phyloP scores from a whole-genome alignment of 30 jellyfish, hydroid and myxozoan genomes.

The Turritopsis dohrnii region DNA sequence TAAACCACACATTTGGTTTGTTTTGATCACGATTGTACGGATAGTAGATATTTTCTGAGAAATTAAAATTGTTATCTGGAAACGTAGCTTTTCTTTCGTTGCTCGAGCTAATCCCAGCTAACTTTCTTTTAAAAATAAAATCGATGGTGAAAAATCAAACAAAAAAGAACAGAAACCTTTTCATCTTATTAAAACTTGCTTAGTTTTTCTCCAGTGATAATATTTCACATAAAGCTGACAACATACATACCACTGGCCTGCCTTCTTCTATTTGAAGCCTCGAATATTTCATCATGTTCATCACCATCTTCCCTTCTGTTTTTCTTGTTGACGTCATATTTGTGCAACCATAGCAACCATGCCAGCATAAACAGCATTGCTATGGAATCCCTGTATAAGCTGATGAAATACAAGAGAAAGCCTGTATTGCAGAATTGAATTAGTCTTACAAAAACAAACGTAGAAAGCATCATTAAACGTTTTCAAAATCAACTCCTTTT shows the following conservation, averaged over 20 bases:
- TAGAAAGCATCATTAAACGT: too few relatives aligned
- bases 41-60: too few relatives aligned
- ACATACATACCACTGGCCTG: background rate
- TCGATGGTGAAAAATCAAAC: too few relatives aligned
- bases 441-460: background rate
- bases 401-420: background rate
- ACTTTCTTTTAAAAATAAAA: too few relatives aligned
- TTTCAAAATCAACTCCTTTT: too few relatives aligned
- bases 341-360: constrained; percentile 2
- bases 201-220: background rate
- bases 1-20: too few relatives aligned
- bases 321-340: background rate
- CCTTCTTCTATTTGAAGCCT: background rate
- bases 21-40: too few relatives aligned
- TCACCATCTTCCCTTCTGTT: background rate
- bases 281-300: background rate
- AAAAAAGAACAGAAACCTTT: background rate
- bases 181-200: background rate
- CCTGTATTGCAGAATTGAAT: background rate
- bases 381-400: background rate
- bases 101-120: too few relatives aligned
- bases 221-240: background rate
- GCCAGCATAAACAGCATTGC: constrained; percentile 9
- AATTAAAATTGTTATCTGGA: too few relatives aligned
- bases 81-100: too few relatives aligned